Evolutionary conservation across 2,888 invertebrate species (phyloP).

Genomic region (Zelleria hepariella): DNA sequence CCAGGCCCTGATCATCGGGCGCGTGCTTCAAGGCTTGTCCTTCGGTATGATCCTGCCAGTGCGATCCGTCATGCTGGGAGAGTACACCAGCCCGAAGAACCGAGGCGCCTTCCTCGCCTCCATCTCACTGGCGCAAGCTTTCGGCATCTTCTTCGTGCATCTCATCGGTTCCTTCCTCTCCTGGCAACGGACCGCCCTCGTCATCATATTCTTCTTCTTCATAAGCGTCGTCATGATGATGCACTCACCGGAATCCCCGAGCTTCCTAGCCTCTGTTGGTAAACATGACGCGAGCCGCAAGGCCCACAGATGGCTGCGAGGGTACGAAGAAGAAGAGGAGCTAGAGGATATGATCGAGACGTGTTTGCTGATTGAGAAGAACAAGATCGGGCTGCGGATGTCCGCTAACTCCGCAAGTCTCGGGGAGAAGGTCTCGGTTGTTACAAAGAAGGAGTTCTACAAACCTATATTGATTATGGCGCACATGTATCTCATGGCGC

Average conservation of each 20-base stretch:
- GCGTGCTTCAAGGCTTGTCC: conserved; percentile 51
- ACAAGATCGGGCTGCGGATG: conserved; percentile 18
- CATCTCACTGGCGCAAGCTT: conserved; percentile 69
- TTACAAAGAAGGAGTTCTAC: conserved; percentile 59
- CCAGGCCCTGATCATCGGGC: conserved; percentile 34
- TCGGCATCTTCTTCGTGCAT: conserved; percentile 75
- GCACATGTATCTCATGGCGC: conserved; percentile 72
- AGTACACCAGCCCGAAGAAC: conserved; percentile 71
- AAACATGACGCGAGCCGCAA: conserved; percentile 64
- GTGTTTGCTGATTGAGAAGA: conserved; percentile 24
- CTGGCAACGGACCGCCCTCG: conserved; percentile 69
- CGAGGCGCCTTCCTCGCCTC: conserved; percentile 74
- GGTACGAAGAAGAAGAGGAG: conserved; percentile 52
- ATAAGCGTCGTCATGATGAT: conserved; percentile 49
- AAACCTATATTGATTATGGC: conserved; percentile 72
- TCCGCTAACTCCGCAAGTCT: not conserved
- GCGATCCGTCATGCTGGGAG: conserved; percentile 65
- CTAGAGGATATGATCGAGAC: conserved; percentile 42
- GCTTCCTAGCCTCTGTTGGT: conserved; percentile 73
- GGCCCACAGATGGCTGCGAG: conserved; percentile 71
- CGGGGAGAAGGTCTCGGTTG: conserved; percentile 21
- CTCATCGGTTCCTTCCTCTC: conserved; percentile 69
- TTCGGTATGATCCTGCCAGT: conserved; percentile 63
- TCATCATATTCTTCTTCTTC: conserved; percentile 53
- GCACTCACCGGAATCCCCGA: conserved; percentile 73